Evolutionary conservation across 2,888 invertebrate genomes (phyloP), one percentile per base, ranked within the genome.

Genomic region (Tubulanus polymorphus): DNA sequence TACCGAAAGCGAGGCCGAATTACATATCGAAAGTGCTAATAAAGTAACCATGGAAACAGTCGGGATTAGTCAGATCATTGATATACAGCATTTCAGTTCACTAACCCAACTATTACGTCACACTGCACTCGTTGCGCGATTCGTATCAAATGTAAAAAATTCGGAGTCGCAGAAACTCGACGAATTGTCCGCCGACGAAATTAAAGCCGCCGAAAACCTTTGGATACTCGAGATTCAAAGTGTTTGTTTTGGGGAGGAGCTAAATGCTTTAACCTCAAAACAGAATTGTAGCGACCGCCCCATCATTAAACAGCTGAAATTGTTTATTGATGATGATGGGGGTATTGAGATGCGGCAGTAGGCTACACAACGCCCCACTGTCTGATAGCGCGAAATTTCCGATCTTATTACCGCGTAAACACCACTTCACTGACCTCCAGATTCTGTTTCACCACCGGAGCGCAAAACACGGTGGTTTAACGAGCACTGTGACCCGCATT

Each of bases 401-500:
- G n/a, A 32, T 32, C 10, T 32, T 32, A n/a, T n/a, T 32, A 12
- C 35, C 35, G 10, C 35, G 10, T 32, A 10, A 32, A 32, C 35
- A 32, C n/a, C 10, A n/a, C n/a, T 32, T 32, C 35, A 32, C 35
- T 32, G n/a, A 32, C 10, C 35, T 32, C 35, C 10, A 12, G 10
- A 32, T n/a, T 32, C 10, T 12, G 10, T 10, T 12, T n/a, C 10
- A 10, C 10, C 35, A 32, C n/a, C 35, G 35, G 10, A 32, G n/a
- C 10, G n/a, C 35, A 32, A 10, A 12, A n/a, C 35, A 32, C n/a
- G 10, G 10, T 12, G 35, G 35, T 10, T n/a, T 32, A n/a, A 10
- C 10, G n/a, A 12, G 28, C 20, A 61, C 61, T 1, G 46, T 53
- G 18, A 54, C 56, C 23, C 23, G 50, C 12, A 18, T 62, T 8